Conservation (phyloP, 2,113 vertebrate species). For the Heloderma charlesbogerti region DNA sequence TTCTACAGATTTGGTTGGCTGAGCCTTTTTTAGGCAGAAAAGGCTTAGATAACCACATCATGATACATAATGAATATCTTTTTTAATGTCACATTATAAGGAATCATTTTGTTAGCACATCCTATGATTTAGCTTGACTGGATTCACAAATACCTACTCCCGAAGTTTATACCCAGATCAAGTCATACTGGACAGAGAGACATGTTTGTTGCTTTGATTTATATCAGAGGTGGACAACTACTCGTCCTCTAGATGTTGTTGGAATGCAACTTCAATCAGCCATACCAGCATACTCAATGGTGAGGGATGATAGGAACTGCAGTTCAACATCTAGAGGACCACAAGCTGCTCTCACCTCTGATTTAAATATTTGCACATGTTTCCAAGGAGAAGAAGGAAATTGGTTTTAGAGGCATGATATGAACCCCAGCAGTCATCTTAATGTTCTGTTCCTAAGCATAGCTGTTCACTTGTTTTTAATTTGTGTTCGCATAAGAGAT, state of each 20-base stretch:
- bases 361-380: constrained; percentile 7
- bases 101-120: neutral
- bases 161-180: constrained; percentile 18
- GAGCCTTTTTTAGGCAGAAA: neutral
- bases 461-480: neutral
- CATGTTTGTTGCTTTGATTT: neutral
- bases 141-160: neutral
- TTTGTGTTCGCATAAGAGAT: neutral
- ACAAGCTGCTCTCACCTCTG: neutral
- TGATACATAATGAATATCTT: neutral
- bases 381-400: neutral
- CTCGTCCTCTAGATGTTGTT: too few relatives aligned
- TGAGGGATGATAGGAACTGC: too few relatives aligned
- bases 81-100: neutral
- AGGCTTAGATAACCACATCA: neutral
- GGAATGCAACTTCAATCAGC: too few relatives aligned
- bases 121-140: neutral
- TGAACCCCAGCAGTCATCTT: constrained; percentile 6
- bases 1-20: neutral
- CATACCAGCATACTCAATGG: too few relatives aligned
- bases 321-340: neutral
- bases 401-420: constrained; percentile 9
- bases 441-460: neutral
- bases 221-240: too few relatives aligned
- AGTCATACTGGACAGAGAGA: neutral